These are phyloP conservation scores for Pithys albifrons DNA, from an alignment of 2,113 vertebrate genomes.

Conservation along the genomic window DNA sequence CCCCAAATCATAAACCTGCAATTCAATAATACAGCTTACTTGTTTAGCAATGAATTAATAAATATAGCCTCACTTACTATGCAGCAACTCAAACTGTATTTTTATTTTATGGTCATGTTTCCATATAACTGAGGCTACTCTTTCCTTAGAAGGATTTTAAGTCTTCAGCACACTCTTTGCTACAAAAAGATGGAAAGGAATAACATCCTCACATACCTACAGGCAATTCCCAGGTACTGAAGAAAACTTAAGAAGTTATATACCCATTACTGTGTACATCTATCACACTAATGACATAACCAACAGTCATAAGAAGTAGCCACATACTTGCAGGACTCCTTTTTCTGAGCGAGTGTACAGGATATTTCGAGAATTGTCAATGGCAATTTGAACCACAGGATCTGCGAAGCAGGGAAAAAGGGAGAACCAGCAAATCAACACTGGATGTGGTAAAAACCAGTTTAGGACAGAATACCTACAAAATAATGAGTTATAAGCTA, in stretches of 20 bases:
- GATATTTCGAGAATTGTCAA: constrained; percentile 92
- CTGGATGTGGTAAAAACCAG: background rate
- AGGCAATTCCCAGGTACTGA: background rate
- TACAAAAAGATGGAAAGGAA: background rate
- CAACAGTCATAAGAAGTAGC: background rate
- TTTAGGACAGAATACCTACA: background rate
- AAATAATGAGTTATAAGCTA: background rate
- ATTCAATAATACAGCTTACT: constrained; percentile 9
- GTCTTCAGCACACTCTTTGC: background rate
- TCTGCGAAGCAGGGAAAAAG: constrained; percentile 68
- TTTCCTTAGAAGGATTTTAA: background rate
- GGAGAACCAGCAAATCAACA: background rate
- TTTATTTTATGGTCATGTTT: background rate
- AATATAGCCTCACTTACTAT: background rate
- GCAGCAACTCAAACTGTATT: background rate
- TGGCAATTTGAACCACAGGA: constrained; percentile 93
- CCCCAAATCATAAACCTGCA: constrained; percentile 93
- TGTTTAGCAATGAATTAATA: background rate
- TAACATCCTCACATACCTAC: background rate
- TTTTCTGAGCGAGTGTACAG: constrained; percentile 95
- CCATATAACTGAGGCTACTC: background rate
- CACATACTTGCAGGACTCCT: constrained; percentile 89
- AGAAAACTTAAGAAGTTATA: background rate
- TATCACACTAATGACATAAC: background rate
- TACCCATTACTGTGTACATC: background rate